Evolutionary conservation across 2,888 invertebrate species (phyloP).

Genomic region (Cataglyphis rosenhaueri): DNA sequence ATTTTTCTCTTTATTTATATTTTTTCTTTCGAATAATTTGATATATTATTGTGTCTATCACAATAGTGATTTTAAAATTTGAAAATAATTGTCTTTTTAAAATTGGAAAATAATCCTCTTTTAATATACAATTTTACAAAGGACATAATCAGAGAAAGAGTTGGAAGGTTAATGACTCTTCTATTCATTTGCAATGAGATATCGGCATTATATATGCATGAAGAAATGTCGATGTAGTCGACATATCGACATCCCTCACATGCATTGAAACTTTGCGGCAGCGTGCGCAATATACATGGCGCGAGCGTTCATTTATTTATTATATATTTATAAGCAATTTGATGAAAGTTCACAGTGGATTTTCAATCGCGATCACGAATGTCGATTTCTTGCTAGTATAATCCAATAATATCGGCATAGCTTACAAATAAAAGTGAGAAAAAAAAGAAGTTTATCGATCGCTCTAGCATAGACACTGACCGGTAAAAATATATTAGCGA

Average conservation of each 20-base stretch:
- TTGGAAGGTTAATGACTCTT: conserved; percentile 14
- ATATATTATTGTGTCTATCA: not conserved
- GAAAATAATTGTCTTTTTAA: not conserved
- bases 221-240: conserved; percentile 31
- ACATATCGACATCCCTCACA: conserved; percentile 42
- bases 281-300: not conserved
- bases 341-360: conserved; percentile 11
- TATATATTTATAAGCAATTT: conserved; percentile 42
- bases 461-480: conserved; percentile 68
- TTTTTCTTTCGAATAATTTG: not conserved
- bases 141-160: not conserved
- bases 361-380: conserved; percentile 31
- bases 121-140: not conserved
- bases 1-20: not conserved
- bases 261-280: conserved; percentile 10
- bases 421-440: conserved; percentile 39
- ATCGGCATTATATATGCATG: conserved; percentile 27
- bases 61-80: not conserved
- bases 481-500: conserved; percentile 62
- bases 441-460: conserved; percentile 69
- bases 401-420: conserved; percentile 42
- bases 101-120: not conserved
- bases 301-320: conserved; percentile 34
- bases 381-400: conserved; percentile 40
- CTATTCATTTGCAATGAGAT: conserved; percentile 31